Evolutionary conservation across 2,888 invertebrate genomes (phyloP).

Genomic region (Callimorpha dominula): DNA sequence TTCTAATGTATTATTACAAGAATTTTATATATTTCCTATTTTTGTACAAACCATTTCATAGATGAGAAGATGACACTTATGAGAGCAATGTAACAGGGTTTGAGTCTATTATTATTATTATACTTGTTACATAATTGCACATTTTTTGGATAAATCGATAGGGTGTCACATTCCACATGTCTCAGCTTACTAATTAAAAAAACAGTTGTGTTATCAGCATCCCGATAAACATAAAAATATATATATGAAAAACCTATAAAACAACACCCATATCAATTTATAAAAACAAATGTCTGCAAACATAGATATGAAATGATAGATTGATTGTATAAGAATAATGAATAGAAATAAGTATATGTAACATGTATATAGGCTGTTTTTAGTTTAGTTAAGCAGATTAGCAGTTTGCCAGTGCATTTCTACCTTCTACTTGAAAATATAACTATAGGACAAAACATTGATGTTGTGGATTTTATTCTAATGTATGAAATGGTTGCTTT

Average conservation of each 20-base stretch:
- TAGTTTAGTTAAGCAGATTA: neutral
- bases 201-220: too few relatives aligned
- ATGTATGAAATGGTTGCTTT: neutral
- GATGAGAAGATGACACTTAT: neutral
- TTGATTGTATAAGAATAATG: too few relatives aligned
- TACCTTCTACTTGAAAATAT: neutral
- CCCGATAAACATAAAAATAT: too few relatives aligned
- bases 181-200: neutral
- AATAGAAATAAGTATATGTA: too few relatives aligned
- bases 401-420: neutral
- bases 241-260: too few relatives aligned
- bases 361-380: too few relatives aligned
- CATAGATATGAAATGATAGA: too few relatives aligned
- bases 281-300: too few relatives aligned
- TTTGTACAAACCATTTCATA: too few relatives aligned
- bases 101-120: neutral
- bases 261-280: too few relatives aligned
- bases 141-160: neutral
- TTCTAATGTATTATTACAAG: too few relatives aligned
- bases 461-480: neutral
- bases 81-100: neutral
- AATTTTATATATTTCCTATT: too few relatives aligned
- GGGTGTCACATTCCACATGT: neutral
- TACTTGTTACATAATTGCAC: neutral
- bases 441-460: neutral